Evolutionary conservation across 2,888 invertebrate genomes (phyloP), one percentile per base, ranked within the genome.

Genomic region (Fissipunctia ypsillon): DNA sequence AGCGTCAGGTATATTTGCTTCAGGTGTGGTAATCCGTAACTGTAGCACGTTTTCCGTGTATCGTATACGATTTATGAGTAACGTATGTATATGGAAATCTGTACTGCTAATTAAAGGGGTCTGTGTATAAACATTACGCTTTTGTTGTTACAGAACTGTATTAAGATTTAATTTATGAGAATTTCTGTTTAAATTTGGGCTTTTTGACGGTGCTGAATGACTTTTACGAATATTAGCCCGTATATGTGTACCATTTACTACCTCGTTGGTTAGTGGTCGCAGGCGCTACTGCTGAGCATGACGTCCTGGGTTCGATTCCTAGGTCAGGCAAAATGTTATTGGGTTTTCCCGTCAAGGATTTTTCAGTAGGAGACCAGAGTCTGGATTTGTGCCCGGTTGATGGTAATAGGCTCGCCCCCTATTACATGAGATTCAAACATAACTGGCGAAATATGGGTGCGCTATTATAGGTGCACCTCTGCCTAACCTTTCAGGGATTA

Each of bases 51-150:
- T 84, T 82, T 76, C 84, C 80, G 73, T 71, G 76, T 78, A 80
- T 63, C 38, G 64, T 74, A 48, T 73, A 87, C 76, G 73, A 87
- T 87, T 85, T 87, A 85, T 85, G 77, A 83, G 70, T 67, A 45
- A 70, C 54, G 50, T 80, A 85, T 73, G 76, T 75, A 87, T 87
- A 82, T 64, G 80, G 83, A 87, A 80, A 87, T 85, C 85, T 73
- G 83, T 87, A 83, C 69, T 38, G 50, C 78, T 85, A 85, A 87
- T 85, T 85, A 87, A 84, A 77, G 59, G 80, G 61, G 61, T 73
- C 35, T 61, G 69, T 73, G 69, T 76, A 66, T 68, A 82, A 82
- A 78, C 54, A 83, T 65, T 69, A 57, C 22, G 69, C 65, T 61
- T 56, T 66, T 69, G 68, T 76, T 72, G 63, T 54, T 56, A 68